A percentile compares a stretch with the other conserved stretches of the same genome.
phyloP scores from a whole-genome alignment of 2,888 invertebrate species.

The Mesodorylaimus sp. region DNA sequence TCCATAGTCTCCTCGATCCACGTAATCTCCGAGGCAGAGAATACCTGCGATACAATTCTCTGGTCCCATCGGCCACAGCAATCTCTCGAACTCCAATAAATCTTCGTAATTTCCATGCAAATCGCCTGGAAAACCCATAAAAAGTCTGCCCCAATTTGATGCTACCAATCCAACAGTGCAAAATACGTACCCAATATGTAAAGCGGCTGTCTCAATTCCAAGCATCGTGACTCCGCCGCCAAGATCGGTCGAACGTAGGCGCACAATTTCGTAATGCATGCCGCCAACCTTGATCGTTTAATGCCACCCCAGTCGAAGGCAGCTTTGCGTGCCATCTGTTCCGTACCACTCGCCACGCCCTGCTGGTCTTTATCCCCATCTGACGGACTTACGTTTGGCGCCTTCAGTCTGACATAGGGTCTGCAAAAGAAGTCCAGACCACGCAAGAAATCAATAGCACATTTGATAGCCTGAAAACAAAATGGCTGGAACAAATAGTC shows the following conservation, averaged over 20 bases:
- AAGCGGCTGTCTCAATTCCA: constrained; percentile 40
- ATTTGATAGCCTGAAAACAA: neutral
- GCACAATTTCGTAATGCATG: constrained; percentile 40
- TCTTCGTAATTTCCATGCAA: constrained; percentile 55
- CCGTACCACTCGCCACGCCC: no score
- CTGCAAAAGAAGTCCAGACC: constrained; percentile 9
- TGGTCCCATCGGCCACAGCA: constrained; percentile 50
- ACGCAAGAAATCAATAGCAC: constrained; percentile 8
- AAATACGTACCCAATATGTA: constrained; percentile 40
- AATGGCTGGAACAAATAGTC: neutral
- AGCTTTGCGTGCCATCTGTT: constrained; percentile 17
- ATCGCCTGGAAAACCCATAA: constrained; percentile 40
- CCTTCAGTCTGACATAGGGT: constrained; percentile 3
- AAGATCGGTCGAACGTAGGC: constrained; percentile 37
- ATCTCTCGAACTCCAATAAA: constrained; percentile 47
- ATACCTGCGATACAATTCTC: constrained; percentile 45
- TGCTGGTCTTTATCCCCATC: no score
- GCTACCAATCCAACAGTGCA: neutral
- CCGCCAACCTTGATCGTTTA: constrained; percentile 35
- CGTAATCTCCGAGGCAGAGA: constrained; percentile 56
- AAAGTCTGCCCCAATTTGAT: neutral
- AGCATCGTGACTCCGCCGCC: constrained; percentile 38
- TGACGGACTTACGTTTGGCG: no score
- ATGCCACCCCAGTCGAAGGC: constrained; percentile 31
- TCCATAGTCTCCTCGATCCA: constrained; percentile 45